These are phyloP conservation scores for Ornithorhynchus anatinus DNA, from an alignment of 2,113 vertebrate genomes.

Conservation along the genomic window DNA sequence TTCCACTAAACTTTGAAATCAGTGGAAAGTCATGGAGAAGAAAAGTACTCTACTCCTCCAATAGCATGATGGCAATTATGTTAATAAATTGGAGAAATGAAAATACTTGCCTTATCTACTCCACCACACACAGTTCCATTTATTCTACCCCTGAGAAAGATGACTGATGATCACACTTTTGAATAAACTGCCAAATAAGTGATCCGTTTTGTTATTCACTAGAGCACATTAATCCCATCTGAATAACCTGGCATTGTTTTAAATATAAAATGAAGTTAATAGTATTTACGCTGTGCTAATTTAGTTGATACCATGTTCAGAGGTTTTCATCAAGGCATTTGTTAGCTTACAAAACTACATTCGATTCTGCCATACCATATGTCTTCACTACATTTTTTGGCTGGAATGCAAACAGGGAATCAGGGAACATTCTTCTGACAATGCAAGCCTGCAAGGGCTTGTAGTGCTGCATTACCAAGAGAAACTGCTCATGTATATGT, in stretches of 20 bases:
- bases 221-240: neutral
- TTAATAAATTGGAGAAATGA: slow-evolving; percentile 15
- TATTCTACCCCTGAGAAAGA: slow-evolving; percentile 13
- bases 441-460: neutral
- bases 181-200: neutral
- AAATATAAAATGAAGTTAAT: neutral
- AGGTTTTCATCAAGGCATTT: neutral
- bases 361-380: too few relatives aligned
- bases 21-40: neutral
- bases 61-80: slow-evolving; percentile 8
- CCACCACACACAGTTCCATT: neutral
- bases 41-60: neutral
- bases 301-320: neutral
- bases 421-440: too few relatives aligned
- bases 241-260: neutral
- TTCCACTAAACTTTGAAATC: too few relatives aligned
- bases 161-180: neutral
- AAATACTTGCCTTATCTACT: neutral
- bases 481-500: too few relatives aligned
- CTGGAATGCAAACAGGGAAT: too few relatives aligned
- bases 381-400: too few relatives aligned
- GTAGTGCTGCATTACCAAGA: neutral
- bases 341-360: neutral
- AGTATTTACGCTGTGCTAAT: neutral
- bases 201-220: neutral